Evolutionary conservation across 1,140 invertebrate genomes (phyloP).

Genomic region (Euwallacea fornicatus): DNA sequence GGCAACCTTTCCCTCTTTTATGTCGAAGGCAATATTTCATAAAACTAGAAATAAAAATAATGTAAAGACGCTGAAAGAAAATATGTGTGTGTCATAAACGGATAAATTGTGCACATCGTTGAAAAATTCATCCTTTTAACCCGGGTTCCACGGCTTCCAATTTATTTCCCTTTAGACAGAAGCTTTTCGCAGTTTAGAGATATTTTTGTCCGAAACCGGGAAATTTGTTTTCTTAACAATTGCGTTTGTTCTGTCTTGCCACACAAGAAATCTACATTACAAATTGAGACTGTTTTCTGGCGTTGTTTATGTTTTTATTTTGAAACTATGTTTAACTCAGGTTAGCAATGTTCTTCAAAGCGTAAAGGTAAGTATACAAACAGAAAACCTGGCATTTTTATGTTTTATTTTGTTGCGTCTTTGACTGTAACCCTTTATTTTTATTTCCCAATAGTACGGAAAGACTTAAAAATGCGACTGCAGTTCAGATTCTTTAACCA

Average conservation of each 20-base stretch:
- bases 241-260: constrained; percentile 7
- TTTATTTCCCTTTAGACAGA: constrained; percentile 6
- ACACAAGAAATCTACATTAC: constrained; percentile 1
- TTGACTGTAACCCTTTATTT: constrained; percentile 18
- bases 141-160: background rate
- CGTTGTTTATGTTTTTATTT: too few relatives aligned
- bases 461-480: constrained; percentile 88
- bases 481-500: constrained; percentile 93
- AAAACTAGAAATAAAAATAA: constrained; percentile 8
- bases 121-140: constrained; percentile 15
- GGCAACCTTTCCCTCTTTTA: background rate
- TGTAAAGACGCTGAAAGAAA: constrained; percentile 8
- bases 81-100: constrained; percentile 11
- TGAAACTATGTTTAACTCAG: too few relatives aligned
- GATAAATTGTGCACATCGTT: constrained; percentile 3
- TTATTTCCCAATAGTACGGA: constrained; percentile 71
- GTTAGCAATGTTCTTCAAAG: too few relatives aligned
- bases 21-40: background rate
- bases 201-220: constrained; percentile 1
- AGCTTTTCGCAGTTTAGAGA: background rate
- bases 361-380: constrained; percentile 4
- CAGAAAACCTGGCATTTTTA: constrained; percentile 4
- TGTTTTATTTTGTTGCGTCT: background rate
- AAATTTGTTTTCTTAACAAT: background rate
- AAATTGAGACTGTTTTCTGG: background rate